Evolutionary conservation across 2,888 invertebrate species (phyloP), one percentile per base, ranked within the genome.

Genomic region (Bombyx huttoni): DNA sequence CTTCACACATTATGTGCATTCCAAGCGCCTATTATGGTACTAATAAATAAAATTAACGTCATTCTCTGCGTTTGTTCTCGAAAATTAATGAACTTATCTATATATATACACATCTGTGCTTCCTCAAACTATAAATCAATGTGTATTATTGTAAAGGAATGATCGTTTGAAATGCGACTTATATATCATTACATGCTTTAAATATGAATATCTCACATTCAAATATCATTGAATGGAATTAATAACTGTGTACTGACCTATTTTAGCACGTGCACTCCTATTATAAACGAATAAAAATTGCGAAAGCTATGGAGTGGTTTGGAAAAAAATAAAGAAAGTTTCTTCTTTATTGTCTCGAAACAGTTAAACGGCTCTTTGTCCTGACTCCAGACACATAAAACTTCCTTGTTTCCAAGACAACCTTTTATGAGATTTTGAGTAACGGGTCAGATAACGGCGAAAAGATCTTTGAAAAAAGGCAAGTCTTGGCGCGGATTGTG

Each of bases 301-400:
- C 24, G 24, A 24, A 24, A 24, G 24, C 24, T 24, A 24, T 24
- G 24, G 3, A 24, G 24, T 24, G 24, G 2, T 24, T 24, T 24
- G 2, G 24, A 24, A 24, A 24, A 64, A 73, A 75, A 73, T 76
- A 75, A 75, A 74, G 68, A 69, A 70, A 73, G 75, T 69, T 73
- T 63, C 61, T 73, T 63, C 61, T 82, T 82, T 80, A 79, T 73
- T 68, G 65, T 70, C 68, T 56, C 68, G 65, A 63, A 70, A 72
- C 72, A 68, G 78, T 79, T 75, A 76, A 78, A 75, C 67, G 72
- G 66, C 65, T 73, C 81, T 80, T 81, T 81, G 81, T 81, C 68
- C 70, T 56, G 56, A 61, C 60, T 75, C 78, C 81, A 82, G 81
- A 81, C 83, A 76, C 76, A 81, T 81, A 81, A 84, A 81, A 81